A percentile compares a stretch with the other conserved stretches of the same genome.
These are phyloP conservation scores for Araneus ventricosus DNA, from an alignment of 1,140 invertebrate genomes.

Conservation along the genomic window DNA sequence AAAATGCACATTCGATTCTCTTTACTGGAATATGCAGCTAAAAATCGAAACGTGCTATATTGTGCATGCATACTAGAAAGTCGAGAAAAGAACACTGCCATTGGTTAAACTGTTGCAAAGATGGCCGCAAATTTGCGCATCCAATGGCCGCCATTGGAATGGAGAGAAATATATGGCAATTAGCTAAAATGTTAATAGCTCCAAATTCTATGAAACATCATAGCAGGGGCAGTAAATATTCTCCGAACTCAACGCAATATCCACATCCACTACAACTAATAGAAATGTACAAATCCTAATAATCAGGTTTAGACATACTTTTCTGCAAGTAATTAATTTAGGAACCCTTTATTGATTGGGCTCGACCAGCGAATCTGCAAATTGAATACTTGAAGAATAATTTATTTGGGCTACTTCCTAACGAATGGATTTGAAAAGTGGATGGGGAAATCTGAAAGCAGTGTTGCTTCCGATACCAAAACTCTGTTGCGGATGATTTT, in stretches of 20 bases:
- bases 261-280: neutral
- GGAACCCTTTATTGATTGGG: neutral
- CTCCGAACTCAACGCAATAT: neutral
- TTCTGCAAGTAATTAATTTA: constrained; percentile 9
- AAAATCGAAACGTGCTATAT: too few species aligned
- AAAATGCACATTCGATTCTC: too few species aligned
- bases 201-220: neutral
- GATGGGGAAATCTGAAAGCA: neutral
- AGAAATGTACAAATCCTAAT: neutral
- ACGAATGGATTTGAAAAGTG: neutral
- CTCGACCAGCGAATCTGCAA: neutral
- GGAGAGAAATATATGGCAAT: neutral
- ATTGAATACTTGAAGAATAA: neutral
- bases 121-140: too few species aligned
- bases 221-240: neutral
- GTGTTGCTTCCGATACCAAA: neutral
- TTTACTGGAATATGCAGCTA: too few species aligned
- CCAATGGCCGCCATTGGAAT: too few species aligned
- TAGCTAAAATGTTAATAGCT: neutral
- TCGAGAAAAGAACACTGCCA: too few species aligned
- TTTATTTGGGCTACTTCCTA: neutral
- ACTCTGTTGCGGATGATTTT: neutral
- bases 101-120: too few species aligned
- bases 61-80: too few species aligned
- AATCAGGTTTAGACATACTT: neutral